These are phyloP conservation scores for honey bee (Apis mellifera) DNA, from an alignment of 1,140 invertebrate species.

Conservation along the genomic window Amel_HAv3.1 CM009936.2:9471001-9471500, in stretches of 20 bases:
- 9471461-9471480: constrained; percentile 25
- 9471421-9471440: constrained; percentile 40
- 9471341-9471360: constrained; percentile 72
- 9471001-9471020: constrained; percentile 57
- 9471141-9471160: constrained; percentile 8
- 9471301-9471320: constrained; percentile 9
- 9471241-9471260: not conserved
- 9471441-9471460: constrained; percentile 10
- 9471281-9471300: constrained; percentile 22
- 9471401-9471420: constrained; percentile 8
- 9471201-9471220: not conserved
- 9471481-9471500: not conserved
- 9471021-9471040: constrained; percentile 31
- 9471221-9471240: not conserved
- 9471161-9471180: constrained; percentile 11
- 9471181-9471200: constrained; percentile 39
- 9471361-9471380: constrained; percentile 74
- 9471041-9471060: not conserved
- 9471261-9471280: constrained; percentile 28
- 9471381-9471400: constrained; percentile 51
- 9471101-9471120: not conserved
- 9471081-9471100: not conserved
- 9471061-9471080: not conserved
- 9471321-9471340: constrained; percentile 67
- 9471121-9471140: not conserved